Conservation (phyloP, 2,888 invertebrate species). For the Spodoptera picta region DNA sequence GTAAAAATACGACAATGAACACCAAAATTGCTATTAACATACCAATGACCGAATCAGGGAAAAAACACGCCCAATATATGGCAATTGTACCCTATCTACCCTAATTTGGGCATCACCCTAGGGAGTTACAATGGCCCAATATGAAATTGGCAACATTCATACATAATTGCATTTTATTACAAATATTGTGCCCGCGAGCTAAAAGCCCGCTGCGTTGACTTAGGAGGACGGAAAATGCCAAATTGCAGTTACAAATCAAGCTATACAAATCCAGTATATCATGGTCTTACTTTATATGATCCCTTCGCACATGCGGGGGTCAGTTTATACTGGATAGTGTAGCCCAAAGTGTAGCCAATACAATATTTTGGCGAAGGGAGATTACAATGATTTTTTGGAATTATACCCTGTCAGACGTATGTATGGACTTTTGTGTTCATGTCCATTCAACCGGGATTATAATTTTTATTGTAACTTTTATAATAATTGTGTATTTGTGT, state of each 20-base stretch:
- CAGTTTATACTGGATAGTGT: too few species aligned
- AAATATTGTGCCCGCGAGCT: slow-evolving; percentile 60
- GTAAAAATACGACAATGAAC: slow-evolving; percentile 32
- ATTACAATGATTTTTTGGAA: slow-evolving; percentile 43
- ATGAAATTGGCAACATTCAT: slow-evolving; percentile 78
- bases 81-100: slow-evolving; percentile 44
- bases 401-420: slow-evolving; percentile 49
- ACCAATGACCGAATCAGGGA: slow-evolving; percentile 47
- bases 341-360: too few species aligned
- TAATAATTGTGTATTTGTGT: too few species aligned
- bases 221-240: too few species aligned
- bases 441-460: slow-evolving; percentile 15
- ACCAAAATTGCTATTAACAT: slow-evolving; percentile 40
- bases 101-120: slow-evolving; percentile 60
- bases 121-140: slow-evolving; percentile 70
- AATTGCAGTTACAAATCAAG: too few species aligned
- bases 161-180: slow-evolving; percentile 72
- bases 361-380: slow-evolving; percentile 10
- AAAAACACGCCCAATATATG: slow-evolving; percentile 48
- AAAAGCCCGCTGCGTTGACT: slow-evolving; percentile 37
- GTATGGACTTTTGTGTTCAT: slow-evolving; percentile 24
- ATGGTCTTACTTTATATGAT: too few species aligned
- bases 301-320: too few species aligned
- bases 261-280: too few species aligned
- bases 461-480: slow-evolving; percentile 4